Evolutionary conservation across 1,140 invertebrate species (phyloP), one percentile per base, ranked within the genome.

Genomic region (Papilio dardanus): DNA sequence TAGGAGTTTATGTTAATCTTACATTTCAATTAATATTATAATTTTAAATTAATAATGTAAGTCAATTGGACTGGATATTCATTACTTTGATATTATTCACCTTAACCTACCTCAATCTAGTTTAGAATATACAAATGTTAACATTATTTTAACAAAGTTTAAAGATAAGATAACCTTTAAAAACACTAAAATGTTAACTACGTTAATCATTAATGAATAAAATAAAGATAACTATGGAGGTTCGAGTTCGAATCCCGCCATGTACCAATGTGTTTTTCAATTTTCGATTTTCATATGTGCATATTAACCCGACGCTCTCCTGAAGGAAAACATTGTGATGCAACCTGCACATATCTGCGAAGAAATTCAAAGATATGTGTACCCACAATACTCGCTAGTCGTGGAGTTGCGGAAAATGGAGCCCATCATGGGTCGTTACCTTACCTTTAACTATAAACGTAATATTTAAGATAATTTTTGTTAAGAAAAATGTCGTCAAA

Each of bases 61-160:
- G 35, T 69, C 3, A 37, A 69, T 24, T 69, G 67, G 33, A 69
- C 67, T 35, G 28, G 67, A 69, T 69, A 37, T 40, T 68, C 2
- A 37, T 40, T 37, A 10, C 21, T n/a, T 69, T 40, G 33, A 21
- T 35, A 40, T 69, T 73, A 73, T 73, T 58, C 14, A 35, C 50
- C 71, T 73, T 73, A 54, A 73, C 71, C 71, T 73, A 73, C 71
- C 71, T 30, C 71, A 73, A 46, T 58, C 46, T 33, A 31, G 46
- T 73, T 58, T 58, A 21, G 6, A 73, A 73, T 68, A 69, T 58
- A 30, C 69, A 71, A 30, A 67, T 33, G 65, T 28, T 30, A 30
- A 28, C 7, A 58, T 58, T 58, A 73, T 0, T 54, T 58, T 35
- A 73, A 54, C 12, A 28, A 28, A 62, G 3, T 62, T 62, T 62